Evolutionary conservation across 2,888 invertebrate genomes (phyloP), one percentile per base, ranked within the genome.

Genomic region (Embidobia sp.): DNA sequence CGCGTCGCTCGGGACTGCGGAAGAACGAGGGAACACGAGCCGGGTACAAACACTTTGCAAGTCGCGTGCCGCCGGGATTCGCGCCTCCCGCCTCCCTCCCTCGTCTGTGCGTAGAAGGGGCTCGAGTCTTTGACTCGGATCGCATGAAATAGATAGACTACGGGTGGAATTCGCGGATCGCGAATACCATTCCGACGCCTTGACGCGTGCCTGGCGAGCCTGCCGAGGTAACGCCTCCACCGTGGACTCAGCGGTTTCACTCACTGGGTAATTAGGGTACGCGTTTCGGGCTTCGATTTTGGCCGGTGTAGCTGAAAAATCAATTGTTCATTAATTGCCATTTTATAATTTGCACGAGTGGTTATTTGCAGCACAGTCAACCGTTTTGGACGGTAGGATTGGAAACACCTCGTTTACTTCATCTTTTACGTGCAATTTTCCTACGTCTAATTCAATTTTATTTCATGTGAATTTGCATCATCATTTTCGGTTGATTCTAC

Each of bases 61-160:
- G 51, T 51, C 64, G 44, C 64, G 64, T 64, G 51, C 64, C 61
- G 27, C 11, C 18, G 37, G 35, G 33, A 37, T 31, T 42, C 15
- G 6, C 18, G 11, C 27, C n/a, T 27, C 27, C 27, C 29, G 11
- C 8, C 29, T 29, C 29, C 8, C 29, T 29, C 26, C 6, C 26
- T 26, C 13, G 4, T 22, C 13, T 8, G 22, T 13, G 35, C 51
- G 51, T 35, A 22, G 22, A 18, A 8, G 22, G 22, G 35, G n/a
- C 4, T 22, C 15, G 7, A 53, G 26, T 37, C 53, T n/a, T 26
- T 27, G 15, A 37, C 8, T 57, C 18, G 42, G 18, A 42, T 42
- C 16, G 16, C 51, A 35, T 35, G 13, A 53, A 53, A 53, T 27
- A 10, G 27, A 37, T 16, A 16, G 40, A 53, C 37, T 16, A 27